Base-by-base conservation (phyloP, 2,888 invertebrate genomes). In the Maniola hyperantus region DNA sequence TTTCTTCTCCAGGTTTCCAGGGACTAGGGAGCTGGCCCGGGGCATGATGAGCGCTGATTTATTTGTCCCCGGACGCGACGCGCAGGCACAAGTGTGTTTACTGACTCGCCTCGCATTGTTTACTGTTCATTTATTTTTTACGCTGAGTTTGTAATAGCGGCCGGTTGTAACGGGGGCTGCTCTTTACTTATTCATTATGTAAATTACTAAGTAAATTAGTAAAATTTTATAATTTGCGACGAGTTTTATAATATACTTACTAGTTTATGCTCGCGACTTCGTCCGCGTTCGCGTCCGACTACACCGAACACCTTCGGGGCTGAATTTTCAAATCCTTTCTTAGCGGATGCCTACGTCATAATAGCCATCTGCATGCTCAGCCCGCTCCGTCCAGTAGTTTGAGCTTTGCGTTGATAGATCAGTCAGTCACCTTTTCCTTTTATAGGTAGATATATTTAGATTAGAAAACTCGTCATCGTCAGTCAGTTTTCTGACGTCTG, bases 11-110 rank as follows among this genome's bases (percentile, higher is more conserved):
- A 73, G 74, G 80, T 83, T 87, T 79, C 87, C 39, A 33, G 85
- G 79, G 87, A 82, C 72, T 48, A 33, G 68, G 78, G 61, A 62
- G 62, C 20, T 11, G 20, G 80, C 77, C 79, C 72, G 67, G 76
- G 71, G 72, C 73, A 62, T 80, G 83, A 80, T 80, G 76, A 79
- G 80, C 77, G 77, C 79, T 83, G 88, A 86, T 84, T 88, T 87
- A 87, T 87, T 85, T 85, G 80, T 72, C 76, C 78, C 71, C 71
- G 70, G 73, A 76, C 77, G 70, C 71, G 71, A 36, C 39, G 65
- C 66, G 71, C 72, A 69, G 67, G 68, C 71, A 67, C 70, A 75
- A 78, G 77, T 79, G 77, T 84, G 82, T 84, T 85, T 83, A 77
- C 79, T 69, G 71, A 71, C 73, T 77, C 48, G 76, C 81, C 76